Base-by-base conservation (phyloP, 2,888 invertebrate species). In the Lamellibrachia columna region DNA sequence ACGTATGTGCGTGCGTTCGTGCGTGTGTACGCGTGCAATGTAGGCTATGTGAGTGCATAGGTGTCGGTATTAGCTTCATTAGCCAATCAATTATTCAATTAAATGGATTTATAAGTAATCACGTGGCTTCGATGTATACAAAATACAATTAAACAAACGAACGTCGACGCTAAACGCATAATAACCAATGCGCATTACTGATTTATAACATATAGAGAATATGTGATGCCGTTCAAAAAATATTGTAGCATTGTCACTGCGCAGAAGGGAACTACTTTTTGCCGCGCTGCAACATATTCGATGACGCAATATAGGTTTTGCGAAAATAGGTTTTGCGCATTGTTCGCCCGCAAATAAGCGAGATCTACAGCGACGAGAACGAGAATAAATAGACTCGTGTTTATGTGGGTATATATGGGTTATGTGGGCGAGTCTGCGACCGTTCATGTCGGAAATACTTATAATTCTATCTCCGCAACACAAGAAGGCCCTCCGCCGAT, bases 381-480 rank as follows among this genome's bases (percentile, higher is more conserved):
- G 15, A 22, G 75, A 75, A 75, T 75, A 75, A 2, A 75, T 15
- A 11, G 60, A 60, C 22, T 6, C 75, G 22, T 75, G 15, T 75
- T 15, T 75, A 22, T n/a, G n/a, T 22, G 75, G 75, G 22, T 75
- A 22, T 75, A 22, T 75, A 2, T 75, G 11, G 15, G 75, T 2
- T 22, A 22, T 15, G 75, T 75, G 75, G 22, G 22, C 15, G 15
- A 22, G 75, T 75, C 22, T 75, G 75, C 15, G 75, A 22, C 75
- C 22, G 22, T 15, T 75, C 75, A 75, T 22, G 22, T n/a, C 75
- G 11, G 75, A 75, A 75, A 22, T 75, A 75, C 75, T 22, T 22
- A 75, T 75, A 75, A 75, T 75, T 75, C 75, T 75, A 75, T 15
- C 75, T 75, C 75, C 11, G n/a, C 75, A 75, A 75, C 75, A 75